Base-by-base conservation (phyloP, 2,113 vertebrate species). In the Hemiprocne comata region DNA sequence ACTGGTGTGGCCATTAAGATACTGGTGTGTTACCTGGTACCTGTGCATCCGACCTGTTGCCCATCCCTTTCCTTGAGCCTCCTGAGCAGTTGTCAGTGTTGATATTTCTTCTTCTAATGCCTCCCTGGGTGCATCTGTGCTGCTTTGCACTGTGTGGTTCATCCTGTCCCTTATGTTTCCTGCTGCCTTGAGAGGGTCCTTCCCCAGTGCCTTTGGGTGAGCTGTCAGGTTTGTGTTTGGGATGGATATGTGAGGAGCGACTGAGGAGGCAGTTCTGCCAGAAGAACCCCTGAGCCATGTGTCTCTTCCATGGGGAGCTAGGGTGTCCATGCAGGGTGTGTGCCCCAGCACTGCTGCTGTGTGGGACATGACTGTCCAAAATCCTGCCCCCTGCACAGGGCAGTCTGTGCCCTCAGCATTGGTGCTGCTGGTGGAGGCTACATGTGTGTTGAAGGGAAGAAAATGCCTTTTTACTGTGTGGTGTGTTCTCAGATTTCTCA, bases 61-160 rank as follows among this genome's bases (percentile, higher is more conserved):
- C 34, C 29, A 0, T 24, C n/a, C 61, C 53, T 34, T 34, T 48
- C 54, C 65, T 40, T n/a, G 53, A 69, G 61, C 80, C 77, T 81
- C 50, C 44, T 34, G 42, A 93, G 84, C 91, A 93, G 62, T 16
- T 92, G 86, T 79, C 94, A 95, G 61, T 57, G 73, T 66, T 82
- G 86, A 10, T 67, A 12, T 71, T 90, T 53, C 62, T 50, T 61
- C 53, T 77, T 42, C 66, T 24, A 3, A 1, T 3, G 42, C 55
- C 44, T 87, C 50, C 16, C 4, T 0, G 1, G 28, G 23, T 36
- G 10, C 21, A 17, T 26, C 34, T 31, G 0, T 0, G 0, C 40
- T 38, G 50, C 46, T 54, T 42, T 1, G 7, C 11, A 5, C 24
- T 4, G 54, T 5, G 28, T 7, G 6, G 61, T 38, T 50, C 33